phyloP scores from a whole-genome alignment of 2,797 vertebrate genomes.

The Ceyx erithaca region DNA sequence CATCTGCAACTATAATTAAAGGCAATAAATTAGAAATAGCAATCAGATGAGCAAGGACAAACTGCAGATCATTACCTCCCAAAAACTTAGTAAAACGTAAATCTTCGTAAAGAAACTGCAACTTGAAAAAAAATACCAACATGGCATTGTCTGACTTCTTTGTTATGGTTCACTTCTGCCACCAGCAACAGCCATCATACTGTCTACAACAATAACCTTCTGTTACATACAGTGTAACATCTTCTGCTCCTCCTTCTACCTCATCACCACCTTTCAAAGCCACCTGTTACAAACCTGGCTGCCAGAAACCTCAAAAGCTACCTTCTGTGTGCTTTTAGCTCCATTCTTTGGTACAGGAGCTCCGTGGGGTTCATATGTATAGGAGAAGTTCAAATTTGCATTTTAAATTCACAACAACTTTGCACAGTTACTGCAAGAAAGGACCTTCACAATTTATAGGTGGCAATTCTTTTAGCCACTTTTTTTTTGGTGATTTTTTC shows the following conservation, averaged over 20 bases:
- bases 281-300: background rate
- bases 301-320: background rate
- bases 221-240: background rate
- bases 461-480: background rate
- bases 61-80: background rate
- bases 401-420: background rate
- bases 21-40: background rate
- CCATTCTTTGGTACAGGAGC: accelerated
- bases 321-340: background rate
- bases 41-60: background rate
- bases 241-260: background rate
- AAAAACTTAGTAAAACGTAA: background rate
- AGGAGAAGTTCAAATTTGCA: background rate
- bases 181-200: background rate
- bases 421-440: background rate
- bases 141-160: background rate
- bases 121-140: background rate
- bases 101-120: background rate
- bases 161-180: background rate
- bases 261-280: background rate
- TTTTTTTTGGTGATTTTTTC: background rate
- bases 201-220: constrained; percentile 2
- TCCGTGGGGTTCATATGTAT: accelerated
- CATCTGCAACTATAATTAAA: background rate
- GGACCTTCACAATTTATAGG: background rate